Percentiles rank a stretch among this genome's conserved stretches.
Evolutionary conservation across 2,113 vertebrate species (phyloP).

Genomic region (Chaetodon trifascialis): DNA sequence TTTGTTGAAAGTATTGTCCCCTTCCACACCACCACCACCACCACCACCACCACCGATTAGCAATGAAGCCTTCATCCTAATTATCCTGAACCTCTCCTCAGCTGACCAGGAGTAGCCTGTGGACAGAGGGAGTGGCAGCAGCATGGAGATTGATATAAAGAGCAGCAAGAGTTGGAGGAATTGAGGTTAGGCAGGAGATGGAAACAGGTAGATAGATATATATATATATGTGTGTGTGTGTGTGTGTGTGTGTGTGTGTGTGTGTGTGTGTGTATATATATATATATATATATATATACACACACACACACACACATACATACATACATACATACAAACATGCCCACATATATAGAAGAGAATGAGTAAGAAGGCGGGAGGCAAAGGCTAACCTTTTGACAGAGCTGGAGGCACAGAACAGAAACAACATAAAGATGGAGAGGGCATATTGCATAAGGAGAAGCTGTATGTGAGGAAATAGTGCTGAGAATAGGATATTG

Average conservation of each 20-base stretch:
- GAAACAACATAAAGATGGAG: conserved; percentile 46
- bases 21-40: too few species aligned
- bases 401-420: conserved; percentile 44
- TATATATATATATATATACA: conserved; percentile 5
- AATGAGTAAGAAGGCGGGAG: conserved; percentile 35
- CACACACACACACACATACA: too few species aligned
- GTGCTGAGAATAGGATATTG: conserved; percentile 50
- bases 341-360: conserved; percentile 1
- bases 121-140: neutral
- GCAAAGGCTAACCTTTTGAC: conserved; percentile 65
- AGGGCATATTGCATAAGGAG: conserved; percentile 22
- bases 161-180: conserved; percentile 11
- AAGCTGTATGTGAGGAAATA: conserved; percentile 31
- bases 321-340: conserved; percentile 8
- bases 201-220: conserved; percentile 25
- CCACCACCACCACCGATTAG: neutral
- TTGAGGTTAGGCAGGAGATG: conserved; percentile 32
- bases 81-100: conserved; percentile 2
- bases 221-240: too few species aligned
- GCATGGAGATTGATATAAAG: conserved; percentile 3
- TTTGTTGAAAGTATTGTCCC: neutral
- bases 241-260: too few species aligned
- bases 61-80: neutral
- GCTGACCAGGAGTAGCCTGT: neutral
- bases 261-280: too few species aligned